phyloP scores from a whole-genome alignment of 2,888 invertebrate genomes.

The Bombylius major region DNA sequence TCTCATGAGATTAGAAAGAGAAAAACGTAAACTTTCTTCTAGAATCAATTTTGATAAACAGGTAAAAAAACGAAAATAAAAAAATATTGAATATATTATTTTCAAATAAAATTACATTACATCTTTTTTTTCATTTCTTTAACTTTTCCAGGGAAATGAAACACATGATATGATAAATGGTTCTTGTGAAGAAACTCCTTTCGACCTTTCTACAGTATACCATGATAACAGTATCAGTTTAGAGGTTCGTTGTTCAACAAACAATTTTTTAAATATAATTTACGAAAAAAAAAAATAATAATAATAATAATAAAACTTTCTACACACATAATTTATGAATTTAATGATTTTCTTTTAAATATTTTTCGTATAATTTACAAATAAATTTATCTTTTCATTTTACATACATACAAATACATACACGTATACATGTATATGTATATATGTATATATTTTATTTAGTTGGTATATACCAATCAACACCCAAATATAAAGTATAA shows the following conservation, averaged over 20 bases:
- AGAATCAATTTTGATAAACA: slow-evolving; percentile 18
- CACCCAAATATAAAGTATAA: too few relatives aligned
- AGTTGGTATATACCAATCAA: too few relatives aligned
- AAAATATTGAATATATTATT: neutral
- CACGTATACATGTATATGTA: too few relatives aligned
- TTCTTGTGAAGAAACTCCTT: slow-evolving; percentile 9
- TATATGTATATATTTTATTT: too few relatives aligned
- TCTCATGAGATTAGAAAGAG: slow-evolving; percentile 36
- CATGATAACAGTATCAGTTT: slow-evolving; percentile 9
- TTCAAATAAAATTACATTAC: neutral
- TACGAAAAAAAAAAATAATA: too few relatives aligned
- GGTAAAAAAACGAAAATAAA: slow-evolving; percentile 15
- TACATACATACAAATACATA: too few relatives aligned
- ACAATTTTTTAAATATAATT: too few relatives aligned
- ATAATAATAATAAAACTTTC: too few relatives aligned
- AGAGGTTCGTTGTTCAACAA: slow-evolving; percentile 6
- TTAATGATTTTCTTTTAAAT: too few relatives aligned
- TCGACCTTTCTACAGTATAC: slow-evolving; percentile 8
- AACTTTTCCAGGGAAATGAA: slow-evolving; percentile 6
- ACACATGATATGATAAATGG: slow-evolving; percentile 5
- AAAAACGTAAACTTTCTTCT: slow-evolving; percentile 20
- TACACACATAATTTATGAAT: too few relatives aligned
- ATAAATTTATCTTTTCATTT: too few relatives aligned
- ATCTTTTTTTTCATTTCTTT: neutral
- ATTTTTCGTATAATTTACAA: too few relatives aligned